These are phyloP conservation scores for Acromyrmex echinatior DNA, from an alignment of 1,140 invertebrate species.

Conservation along the genomic window DNA sequence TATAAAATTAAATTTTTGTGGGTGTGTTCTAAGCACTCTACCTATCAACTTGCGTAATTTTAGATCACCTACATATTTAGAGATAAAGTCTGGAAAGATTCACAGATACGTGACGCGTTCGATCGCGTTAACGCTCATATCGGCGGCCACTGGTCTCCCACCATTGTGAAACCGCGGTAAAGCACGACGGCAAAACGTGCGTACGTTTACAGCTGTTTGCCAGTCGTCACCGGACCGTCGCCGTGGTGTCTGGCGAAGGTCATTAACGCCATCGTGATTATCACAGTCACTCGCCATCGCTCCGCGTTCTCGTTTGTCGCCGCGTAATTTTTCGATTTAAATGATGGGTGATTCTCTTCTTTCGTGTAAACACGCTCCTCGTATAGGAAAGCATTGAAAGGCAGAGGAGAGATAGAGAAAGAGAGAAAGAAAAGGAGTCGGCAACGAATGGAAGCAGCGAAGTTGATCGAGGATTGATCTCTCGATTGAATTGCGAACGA, in stretches of 20 bases:
- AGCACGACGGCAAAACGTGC: conserved; percentile 76
- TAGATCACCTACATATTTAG: too few species aligned
- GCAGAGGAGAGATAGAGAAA: background rate
- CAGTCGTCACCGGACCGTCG: conserved; percentile 78
- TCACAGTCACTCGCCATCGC: background rate
- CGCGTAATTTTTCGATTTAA: background rate
- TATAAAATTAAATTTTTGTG: too few species aligned
- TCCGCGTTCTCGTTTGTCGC: conserved; percentile 7
- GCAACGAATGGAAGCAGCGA: background rate
- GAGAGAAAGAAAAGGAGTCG: background rate
- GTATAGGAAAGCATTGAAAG: background rate
- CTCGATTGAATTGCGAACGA: conserved; percentile 15
- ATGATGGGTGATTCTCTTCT: conserved; percentile 7
- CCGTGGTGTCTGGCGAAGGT: conserved; percentile 69
- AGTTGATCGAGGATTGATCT: conserved; percentile 7
- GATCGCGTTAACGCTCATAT: conserved; percentile 16
- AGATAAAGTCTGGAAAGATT: background rate
- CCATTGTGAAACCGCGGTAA: conserved; percentile 35
- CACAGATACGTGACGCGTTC: background rate
- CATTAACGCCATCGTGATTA: conserved; percentile 58
- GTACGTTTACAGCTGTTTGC: conserved; percentile 79
- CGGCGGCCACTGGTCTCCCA: conserved; percentile 24
- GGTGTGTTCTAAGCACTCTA: too few species aligned
- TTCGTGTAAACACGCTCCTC: background rate
- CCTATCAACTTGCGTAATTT: too few species aligned